Base-by-base conservation (phyloP, 23 tunicate species). In the Clavelina lepadiformis region DNA sequence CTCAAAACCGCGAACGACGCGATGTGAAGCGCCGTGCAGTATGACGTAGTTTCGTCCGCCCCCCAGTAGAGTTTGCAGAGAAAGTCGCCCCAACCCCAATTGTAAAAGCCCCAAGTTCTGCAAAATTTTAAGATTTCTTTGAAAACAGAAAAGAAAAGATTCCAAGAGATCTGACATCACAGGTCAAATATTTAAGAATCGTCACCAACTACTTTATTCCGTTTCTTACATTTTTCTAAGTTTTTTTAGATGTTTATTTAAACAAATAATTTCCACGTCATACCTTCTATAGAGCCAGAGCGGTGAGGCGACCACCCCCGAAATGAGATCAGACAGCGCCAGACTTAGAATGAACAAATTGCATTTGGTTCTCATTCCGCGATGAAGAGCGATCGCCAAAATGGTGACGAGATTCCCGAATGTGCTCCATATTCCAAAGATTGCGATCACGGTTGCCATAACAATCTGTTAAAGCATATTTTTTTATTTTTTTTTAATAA, bases 1-100 rank as follows among this genome's bases (percentile, higher is more conserved):
- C 82, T 47, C 82, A 72, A 76, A 3, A 76, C 61, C 18, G 82
- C 82, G 62, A 76, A 76, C 19, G 72, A 76, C 25, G 82, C 82
- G 26, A 76, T 65, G 34, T 76, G 82, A 34, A 64, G 33, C 38
- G 82, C 72, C 33, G 82, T 76, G 31, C 82, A 76, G 45, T 76
- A 76, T 27, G 82, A 63, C 33, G 82, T 76, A 3, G 82, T 64
- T 52, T 63, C 82, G 53, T 76, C 82, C 3, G 61, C 38, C 27
- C 53, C 65, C 82, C 82, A 76, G 61, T 47, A 76, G 4, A 76
- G 46, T 34, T 76, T 65, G 61, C 82, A 76, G 33, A 65, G 82
- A 65, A 76, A 76, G 28, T 76, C 73, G 11, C 82, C 82, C 82
- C 82, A 76, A 8, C 3, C 13, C 82, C 82, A 76, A 33, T 65